Evolutionary conservation across 1,140 invertebrate species (phyloP).

Genomic region (Drosophila oshimai): DNA sequence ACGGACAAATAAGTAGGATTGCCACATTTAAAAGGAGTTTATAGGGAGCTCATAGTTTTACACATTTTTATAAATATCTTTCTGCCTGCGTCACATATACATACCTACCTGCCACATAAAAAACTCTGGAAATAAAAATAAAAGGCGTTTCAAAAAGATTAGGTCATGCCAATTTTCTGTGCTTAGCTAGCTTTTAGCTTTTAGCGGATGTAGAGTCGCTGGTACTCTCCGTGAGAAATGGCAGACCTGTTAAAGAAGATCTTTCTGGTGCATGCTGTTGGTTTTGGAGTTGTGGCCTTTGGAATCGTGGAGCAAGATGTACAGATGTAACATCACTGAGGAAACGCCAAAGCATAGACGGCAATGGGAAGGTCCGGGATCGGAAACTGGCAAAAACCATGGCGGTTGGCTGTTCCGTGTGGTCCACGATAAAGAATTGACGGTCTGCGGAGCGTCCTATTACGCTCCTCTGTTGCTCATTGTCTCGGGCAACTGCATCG

Average conservation of each 20-base stretch:
- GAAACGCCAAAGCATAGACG: background rate
- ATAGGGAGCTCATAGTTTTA: no score
- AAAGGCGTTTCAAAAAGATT: no score
- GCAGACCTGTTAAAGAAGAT: background rate
- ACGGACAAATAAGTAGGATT: no score
- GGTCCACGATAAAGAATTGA: background rate
- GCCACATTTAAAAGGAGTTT: no score
- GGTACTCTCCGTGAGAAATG: no score
- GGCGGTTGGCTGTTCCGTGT: constrained; percentile 40
- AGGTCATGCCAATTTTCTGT: no score
- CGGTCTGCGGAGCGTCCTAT: constrained; percentile 29
- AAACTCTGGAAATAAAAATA: no score
- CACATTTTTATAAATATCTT: no score
- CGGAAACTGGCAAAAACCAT: constrained; percentile 1
- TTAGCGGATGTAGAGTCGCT: no score
- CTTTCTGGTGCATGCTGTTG: background rate
- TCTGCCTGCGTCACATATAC: no score
- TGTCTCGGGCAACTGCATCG: constrained; percentile 36
- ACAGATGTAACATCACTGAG: background rate
- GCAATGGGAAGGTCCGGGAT: constrained; percentile 4
- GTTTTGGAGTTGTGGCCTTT: background rate
- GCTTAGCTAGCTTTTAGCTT: no score
- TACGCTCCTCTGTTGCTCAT: constrained; percentile 17
- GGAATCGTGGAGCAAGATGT: background rate
- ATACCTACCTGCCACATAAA: no score